Conservation (phyloP, 2,113 vertebrate species). For the Boleophthalmus pectinirostris region DNA sequence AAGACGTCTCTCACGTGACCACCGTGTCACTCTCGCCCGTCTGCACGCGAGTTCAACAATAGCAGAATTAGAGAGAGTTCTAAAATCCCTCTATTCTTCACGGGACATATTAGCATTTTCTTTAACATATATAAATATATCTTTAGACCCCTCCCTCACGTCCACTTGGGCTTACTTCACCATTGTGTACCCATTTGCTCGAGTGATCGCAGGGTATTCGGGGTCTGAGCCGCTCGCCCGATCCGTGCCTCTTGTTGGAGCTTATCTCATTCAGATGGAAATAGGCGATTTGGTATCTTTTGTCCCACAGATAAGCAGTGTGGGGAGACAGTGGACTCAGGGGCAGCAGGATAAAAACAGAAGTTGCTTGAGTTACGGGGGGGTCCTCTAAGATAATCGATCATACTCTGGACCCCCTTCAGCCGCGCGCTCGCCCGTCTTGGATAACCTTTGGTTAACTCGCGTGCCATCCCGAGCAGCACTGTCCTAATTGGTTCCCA, state of each 20-base stretch:
- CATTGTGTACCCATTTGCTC: conserved; percentile 83
- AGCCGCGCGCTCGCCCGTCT: conserved; percentile 19
- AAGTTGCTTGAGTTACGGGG: not conserved
- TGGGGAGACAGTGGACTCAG: conserved; percentile 19
- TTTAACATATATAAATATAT: conserved; percentile 72
- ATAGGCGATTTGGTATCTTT: conserved; percentile 75
- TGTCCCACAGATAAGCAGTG: conserved; percentile 66
- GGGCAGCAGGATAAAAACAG: conserved; percentile 33
- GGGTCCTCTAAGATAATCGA: conserved; percentile 55
- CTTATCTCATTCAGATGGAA: conserved; percentile 82
- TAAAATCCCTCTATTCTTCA: conserved; percentile 71
- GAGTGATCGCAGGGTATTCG: conserved; percentile 79
- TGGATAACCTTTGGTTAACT: conserved; percentile 70
- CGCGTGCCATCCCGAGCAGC: conserved; percentile 82
- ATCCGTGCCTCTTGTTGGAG: conserved; percentile 72
- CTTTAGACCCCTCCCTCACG: conserved; percentile 46
- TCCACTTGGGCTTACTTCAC: conserved; percentile 28
- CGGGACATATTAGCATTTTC: conserved; percentile 80
- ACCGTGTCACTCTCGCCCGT: conserved; percentile 76
- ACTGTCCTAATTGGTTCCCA: conserved; percentile 73
- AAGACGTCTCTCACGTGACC: conserved; percentile 80
- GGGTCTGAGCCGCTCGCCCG: conserved; percentile 72
- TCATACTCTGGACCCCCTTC: conserved; percentile 32
- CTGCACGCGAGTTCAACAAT: conserved; percentile 88
- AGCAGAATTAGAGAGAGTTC: conserved; percentile 76